Conservation (phyloP, 2,797 vertebrate species). For the Anabacerthia variegaticeps region DNA sequence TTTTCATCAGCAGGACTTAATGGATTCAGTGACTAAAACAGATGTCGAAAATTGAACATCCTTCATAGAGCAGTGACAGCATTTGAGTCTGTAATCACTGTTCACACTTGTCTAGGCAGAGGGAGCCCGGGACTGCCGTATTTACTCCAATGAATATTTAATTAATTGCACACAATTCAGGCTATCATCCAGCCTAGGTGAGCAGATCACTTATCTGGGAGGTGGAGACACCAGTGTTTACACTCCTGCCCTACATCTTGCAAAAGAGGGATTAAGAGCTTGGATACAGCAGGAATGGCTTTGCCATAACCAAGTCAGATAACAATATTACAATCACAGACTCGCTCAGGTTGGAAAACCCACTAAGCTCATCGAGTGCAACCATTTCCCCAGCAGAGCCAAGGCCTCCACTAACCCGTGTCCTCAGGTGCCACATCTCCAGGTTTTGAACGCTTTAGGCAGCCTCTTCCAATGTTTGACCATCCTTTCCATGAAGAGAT, state of each 20-base stretch:
- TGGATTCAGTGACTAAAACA: neutral
- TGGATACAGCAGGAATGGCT: neutral
- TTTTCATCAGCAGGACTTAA: neutral
- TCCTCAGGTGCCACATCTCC: neutral
- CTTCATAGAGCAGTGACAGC: neutral
- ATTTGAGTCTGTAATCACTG: neutral
- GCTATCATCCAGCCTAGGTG: neutral
- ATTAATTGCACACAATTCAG: constrained; percentile 6
- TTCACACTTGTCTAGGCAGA: neutral
- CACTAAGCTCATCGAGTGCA: neutral
- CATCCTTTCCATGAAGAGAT: neutral
- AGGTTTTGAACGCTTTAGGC: neutral
- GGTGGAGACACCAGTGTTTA: neutral
- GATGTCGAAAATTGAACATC: neutral
- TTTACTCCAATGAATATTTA: constrained; percentile 15
- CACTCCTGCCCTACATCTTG: neutral
- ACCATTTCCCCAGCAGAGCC: neutral
- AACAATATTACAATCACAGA: no score
- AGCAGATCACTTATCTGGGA: constrained; percentile 22
- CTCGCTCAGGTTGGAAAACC: neutral
- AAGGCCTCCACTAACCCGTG: neutral
- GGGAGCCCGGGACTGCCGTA: neutral
- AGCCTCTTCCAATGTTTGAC: neutral
- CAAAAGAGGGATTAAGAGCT: neutral
- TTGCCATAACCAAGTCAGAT: neutral